phyloP scores from a whole-genome alignment of 2,888 invertebrate species.

The Pollenia griseotomentosa region DNA sequence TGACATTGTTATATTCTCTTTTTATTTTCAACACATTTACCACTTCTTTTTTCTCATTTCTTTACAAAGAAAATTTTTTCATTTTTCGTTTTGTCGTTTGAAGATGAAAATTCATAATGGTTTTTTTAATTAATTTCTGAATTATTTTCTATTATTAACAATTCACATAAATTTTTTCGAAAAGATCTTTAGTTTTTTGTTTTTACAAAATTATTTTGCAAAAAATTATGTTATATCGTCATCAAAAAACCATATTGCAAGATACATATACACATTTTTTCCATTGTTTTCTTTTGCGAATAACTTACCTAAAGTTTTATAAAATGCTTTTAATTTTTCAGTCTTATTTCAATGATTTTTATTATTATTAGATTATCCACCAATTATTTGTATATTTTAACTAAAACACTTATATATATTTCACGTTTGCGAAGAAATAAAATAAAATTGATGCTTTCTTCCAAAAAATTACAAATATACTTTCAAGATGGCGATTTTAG shows the following conservation, averaged over 20 bases:
- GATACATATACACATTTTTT: slow-evolving; percentile 37
- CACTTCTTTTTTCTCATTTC: background rate
- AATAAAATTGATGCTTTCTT: slow-evolving; percentile 41
- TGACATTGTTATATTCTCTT: slow-evolving; percentile 15
- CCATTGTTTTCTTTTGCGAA: slow-evolving; percentile 2
- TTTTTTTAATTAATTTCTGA: no score
- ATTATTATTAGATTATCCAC: slow-evolving; percentile 12
- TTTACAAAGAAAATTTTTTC: background rate
- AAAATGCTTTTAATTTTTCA: slow-evolving; percentile 67
- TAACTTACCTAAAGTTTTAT: slow-evolving; percentile 64
- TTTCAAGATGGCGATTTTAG: slow-evolving; percentile 64
- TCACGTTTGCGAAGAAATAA: slow-evolving; percentile 46
- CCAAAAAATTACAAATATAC: slow-evolving; percentile 38
- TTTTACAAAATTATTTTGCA: background rate
- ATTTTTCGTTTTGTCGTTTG: slow-evolving; percentile 30
- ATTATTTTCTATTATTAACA: no score
- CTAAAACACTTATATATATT: slow-evolving; percentile 48
- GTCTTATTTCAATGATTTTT: slow-evolving; percentile 64
- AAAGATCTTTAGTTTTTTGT: background rate
- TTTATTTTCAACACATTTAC: slow-evolving; percentile 22
- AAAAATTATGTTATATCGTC: slow-evolving; percentile 38
- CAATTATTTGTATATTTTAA: slow-evolving; percentile 27
- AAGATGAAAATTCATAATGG: background rate
- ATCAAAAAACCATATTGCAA: slow-evolving; percentile 54
- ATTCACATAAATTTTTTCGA: background rate